Base-by-base conservation (phyloP, 2,797 vertebrate genomes). In the Molossus molossus region DNA sequence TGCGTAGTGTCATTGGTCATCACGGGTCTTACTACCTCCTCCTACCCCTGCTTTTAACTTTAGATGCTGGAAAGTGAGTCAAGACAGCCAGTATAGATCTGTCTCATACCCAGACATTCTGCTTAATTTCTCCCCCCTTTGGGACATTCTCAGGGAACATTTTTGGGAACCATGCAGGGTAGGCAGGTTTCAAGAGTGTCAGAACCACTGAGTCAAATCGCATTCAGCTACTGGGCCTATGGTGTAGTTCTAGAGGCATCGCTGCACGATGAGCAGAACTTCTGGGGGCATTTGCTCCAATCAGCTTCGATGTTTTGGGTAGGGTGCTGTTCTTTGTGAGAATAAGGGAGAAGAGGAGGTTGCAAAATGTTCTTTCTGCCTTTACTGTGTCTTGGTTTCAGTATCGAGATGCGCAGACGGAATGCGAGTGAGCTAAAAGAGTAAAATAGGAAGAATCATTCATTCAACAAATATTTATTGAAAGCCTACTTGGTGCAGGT, bases 381-480 rank as follows among this genome's bases (percentile, higher is more conserved):
- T 76, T 81, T 8, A 29, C 3, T 27, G 2, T 77, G 67, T 29
- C 67, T 92, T 77, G 48, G 67, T 84, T 90, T 94, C 62, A 13
- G 20, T 37, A 13, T 37, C 3, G 50, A 73, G 29, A 90, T n/a
- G 23, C 53, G 72, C 3, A 1, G 76, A 58, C 40, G 3, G 57
- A 65, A 81, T 67, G 8, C 29, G 40, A 83, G 10, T 75, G 55
- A 93, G 55, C 23, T 40, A 5, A 88, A 84, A 75, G 40, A 50
- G 23, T 72, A 27, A 76, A 40, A 84, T 18, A 23, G 27, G 53
- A 48, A 57, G 76, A 64, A 86, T 2, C 29, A 13, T 86, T 27
- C 6, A 64, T 83, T 73, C 27, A 84, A 45, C 40, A 82, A 58
- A 85, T 72, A 70, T 75, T 83, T 94, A 57, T 29, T 76, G 79